These are phyloP conservation scores for Myiagra hebetior DNA, from an alignment of 2,113 vertebrate species.

Conservation along the genomic window DNA sequence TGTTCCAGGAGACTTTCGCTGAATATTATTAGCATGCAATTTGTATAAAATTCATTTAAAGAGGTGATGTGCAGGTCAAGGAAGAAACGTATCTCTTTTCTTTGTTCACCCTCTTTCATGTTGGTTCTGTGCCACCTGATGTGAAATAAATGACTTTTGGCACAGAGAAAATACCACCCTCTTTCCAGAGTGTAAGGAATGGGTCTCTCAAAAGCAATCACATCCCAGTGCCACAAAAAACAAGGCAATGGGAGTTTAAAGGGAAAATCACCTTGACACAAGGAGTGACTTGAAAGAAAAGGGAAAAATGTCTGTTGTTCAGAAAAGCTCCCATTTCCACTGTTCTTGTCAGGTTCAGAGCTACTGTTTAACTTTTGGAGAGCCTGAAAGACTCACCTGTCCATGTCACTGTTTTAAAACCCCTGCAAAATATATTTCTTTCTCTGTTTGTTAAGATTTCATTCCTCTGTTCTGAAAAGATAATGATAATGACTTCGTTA, in stretches of 20 bases:
- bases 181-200: neutral
- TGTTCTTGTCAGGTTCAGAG: neutral
- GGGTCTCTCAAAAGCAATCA: neutral
- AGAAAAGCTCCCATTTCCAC: neutral
- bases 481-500: neutral
- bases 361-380: neutral
- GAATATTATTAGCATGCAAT: neutral
- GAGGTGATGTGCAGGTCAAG: neutral
- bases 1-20: constrained; percentile 6
- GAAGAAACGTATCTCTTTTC: neutral
- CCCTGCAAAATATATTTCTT: neutral
- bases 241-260: neutral
- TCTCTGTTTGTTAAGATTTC: neutral
- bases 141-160: neutral
- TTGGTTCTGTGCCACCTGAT: neutral
- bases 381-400: neutral
- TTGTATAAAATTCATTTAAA: constrained; percentile 6
- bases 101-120: neutral
- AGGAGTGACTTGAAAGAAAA: neutral
- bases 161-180: neutral
- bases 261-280: neutral
- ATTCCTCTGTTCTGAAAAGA: neutral
- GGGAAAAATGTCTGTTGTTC: neutral
- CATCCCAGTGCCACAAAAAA: neutral
- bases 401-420: neutral